These are phyloP conservation scores for Hemistola chrysoprasaria DNA, from an alignment of 2,888 invertebrate species.

Conservation along the genomic window DNA sequence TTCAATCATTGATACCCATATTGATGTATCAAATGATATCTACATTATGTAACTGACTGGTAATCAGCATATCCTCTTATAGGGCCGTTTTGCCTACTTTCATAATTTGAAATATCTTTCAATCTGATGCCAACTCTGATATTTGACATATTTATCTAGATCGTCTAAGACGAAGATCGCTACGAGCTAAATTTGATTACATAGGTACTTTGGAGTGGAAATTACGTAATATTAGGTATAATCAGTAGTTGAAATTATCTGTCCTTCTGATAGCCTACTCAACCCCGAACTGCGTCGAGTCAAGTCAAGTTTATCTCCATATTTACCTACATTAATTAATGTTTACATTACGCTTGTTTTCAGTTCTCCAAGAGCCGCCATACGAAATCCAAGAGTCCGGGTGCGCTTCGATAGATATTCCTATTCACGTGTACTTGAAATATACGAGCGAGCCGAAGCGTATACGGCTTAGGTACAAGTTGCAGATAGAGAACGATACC, in stretches of 20 bases:
- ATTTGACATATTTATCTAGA: no score
- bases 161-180: no score
- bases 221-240: conserved; percentile 18
- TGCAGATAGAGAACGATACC: conserved; percentile 67
- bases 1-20: no score
- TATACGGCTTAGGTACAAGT: conserved; percentile 67
- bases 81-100: no score
- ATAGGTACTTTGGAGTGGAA: no score
- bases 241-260: conserved; percentile 48
- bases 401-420: conserved; percentile 71
- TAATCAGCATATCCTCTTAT: no score
- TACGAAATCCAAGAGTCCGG: conserved; percentile 79
- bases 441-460: conserved; percentile 67
- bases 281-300: conserved; percentile 29
- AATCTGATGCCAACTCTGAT: no score
- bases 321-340: conserved; percentile 29
- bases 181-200: no score
- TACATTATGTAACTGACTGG: no score
- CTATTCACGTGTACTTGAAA: conserved; percentile 75
- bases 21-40: no score
- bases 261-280: conserved; percentile 49
- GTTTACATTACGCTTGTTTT: conserved; percentile 32
- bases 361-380: conserved; percentile 76
- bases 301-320: conserved; percentile 40
- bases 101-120: no score